Evolutionary conservation across 2,113 vertebrate genomes (phyloP).

Genomic region (Heliornis fulica): DNA sequence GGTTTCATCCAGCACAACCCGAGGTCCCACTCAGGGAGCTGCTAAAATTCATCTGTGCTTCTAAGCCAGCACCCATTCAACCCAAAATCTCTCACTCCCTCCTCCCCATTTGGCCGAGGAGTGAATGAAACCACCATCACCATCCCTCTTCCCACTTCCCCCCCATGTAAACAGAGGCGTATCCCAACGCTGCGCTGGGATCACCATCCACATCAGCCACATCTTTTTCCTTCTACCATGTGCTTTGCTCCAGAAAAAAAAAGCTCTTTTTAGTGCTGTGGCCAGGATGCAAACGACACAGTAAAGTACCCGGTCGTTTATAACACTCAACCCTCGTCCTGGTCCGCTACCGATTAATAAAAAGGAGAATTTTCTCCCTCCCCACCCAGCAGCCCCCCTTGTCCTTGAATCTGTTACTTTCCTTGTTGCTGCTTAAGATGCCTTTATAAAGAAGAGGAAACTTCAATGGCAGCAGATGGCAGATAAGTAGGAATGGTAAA

Average conservation of each 20-base stretch:
- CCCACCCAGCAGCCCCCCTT: neutral
- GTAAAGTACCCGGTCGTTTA: neutral
- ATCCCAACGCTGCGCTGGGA: fast-evolving
- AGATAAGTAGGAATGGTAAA: constrained; percentile 86
- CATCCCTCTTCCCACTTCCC: neutral
- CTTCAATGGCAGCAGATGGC: constrained; percentile 79
- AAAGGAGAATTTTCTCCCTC: neutral
- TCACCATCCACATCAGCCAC: neutral
- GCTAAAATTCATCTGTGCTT: neutral
- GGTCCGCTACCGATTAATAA: constrained; percentile 34
- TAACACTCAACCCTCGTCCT: neutral
- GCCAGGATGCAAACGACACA: neutral
- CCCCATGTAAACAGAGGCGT: fast-evolving
- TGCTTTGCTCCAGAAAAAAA: neutral
- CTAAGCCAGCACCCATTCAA: fast-evolving
- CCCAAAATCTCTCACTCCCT: neutral
- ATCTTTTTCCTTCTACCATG: fast-evolving
- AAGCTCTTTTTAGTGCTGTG: fast-evolving
- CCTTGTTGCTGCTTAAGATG: constrained; percentile 52
- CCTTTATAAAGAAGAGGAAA: constrained; percentile 70
- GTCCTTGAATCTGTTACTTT: constrained; percentile 22
- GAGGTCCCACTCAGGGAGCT: neutral
- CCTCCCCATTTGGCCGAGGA: neutral
- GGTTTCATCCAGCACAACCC: neutral
- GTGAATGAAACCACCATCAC: neutral